phyloP scores from a whole-genome alignment of 2,888 invertebrate genomes.

The Andrena marginata region DNA sequence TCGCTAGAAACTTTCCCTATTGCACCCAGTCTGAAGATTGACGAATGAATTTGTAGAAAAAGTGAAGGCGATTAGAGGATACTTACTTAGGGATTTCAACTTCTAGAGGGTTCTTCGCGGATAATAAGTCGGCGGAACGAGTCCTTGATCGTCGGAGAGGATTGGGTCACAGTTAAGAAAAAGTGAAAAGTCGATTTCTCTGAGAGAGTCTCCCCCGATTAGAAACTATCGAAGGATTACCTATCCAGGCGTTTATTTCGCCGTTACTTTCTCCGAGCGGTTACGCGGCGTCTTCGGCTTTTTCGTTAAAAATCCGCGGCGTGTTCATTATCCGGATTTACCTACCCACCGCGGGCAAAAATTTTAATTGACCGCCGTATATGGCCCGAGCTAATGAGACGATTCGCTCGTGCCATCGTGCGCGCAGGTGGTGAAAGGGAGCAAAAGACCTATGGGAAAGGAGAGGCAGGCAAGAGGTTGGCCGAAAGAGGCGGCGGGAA shows the following conservation, averaged over 20 bases:
- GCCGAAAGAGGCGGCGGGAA: conserved; percentile 34
- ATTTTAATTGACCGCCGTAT: conserved; percentile 78
- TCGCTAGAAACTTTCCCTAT: no score
- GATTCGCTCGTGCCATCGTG: conserved; percentile 72
- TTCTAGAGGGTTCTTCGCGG: neutral
- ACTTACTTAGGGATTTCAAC: neutral
- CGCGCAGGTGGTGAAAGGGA: conserved; percentile 70
- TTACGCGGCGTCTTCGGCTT: neutral
- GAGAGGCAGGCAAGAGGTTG: conserved; percentile 61
- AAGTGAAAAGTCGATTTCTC: neutral
- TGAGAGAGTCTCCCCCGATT: neutral
- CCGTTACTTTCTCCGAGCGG: conserved; percentile 43
- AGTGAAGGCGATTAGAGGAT: neutral
- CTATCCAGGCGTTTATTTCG: neutral
- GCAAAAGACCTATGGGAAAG: conserved; percentile 51
- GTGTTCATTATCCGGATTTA: conserved; percentile 74
- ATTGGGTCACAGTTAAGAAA: neutral
- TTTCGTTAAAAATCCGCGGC: conserved; percentile 38
- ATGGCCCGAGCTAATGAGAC: conserved; percentile 76
- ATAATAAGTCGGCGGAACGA: neutral
- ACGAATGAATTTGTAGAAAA: neutral
- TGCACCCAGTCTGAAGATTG: no score
- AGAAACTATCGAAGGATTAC: neutral
- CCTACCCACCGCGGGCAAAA: conserved; percentile 72
- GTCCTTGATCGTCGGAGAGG: neutral